phyloP scores from a whole-genome alignment of 2,797 vertebrate species.

The Emydoidea blandingii region DNA sequence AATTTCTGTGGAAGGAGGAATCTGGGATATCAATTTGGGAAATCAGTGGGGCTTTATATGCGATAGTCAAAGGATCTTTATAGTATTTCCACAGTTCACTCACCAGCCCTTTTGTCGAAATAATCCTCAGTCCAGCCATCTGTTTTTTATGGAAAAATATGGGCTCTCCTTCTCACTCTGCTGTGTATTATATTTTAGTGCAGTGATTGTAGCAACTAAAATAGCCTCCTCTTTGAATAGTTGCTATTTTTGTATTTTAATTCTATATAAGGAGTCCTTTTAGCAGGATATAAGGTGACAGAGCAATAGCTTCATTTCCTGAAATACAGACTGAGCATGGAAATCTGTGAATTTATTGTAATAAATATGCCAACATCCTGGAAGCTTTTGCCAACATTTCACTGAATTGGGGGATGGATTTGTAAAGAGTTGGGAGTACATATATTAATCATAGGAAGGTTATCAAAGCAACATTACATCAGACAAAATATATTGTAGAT shows the following conservation, averaged over 20 bases:
- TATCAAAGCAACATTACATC: neutral
- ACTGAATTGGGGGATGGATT: neutral
- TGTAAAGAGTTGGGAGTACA: neutral
- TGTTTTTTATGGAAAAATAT: neutral
- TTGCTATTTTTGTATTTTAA: constrained; percentile 29
- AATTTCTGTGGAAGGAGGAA: neutral
- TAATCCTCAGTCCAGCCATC: neutral
- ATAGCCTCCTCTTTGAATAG: neutral
- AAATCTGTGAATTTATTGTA: neutral
- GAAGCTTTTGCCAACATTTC: neutral
- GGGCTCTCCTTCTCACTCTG: neutral
- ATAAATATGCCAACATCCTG: neutral
- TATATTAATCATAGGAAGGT: neutral
- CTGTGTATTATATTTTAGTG: neutral
- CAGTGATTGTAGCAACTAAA: constrained; percentile 1
- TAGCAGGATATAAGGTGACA: neutral
- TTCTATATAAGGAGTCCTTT: neutral
- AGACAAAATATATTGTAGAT: neutral
- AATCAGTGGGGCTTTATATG: neutral
- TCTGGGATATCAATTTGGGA: neutral
- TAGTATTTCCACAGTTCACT: neutral
- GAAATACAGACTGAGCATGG: neutral
- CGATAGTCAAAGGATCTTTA: neutral
- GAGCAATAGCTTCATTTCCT: neutral
- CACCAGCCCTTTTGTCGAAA: neutral